Evolutionary conservation across 2,888 invertebrate species (phyloP), one percentile per base, ranked within the genome.

Genomic region (Scaptomyza caliginosa): DNA sequence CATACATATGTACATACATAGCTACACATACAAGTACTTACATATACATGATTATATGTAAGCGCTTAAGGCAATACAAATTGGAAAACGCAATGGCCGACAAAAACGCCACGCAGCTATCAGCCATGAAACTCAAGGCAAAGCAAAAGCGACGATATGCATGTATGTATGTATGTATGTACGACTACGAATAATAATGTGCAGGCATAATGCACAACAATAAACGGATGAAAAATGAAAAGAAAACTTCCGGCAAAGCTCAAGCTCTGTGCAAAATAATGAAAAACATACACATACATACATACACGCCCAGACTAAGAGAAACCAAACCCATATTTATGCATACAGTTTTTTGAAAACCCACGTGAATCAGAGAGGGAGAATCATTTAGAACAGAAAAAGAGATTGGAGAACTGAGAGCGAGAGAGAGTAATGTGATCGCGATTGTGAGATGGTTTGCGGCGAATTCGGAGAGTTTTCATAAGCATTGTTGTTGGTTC

Each of bases 1-100:
- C 19, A 38, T 24, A n/a, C 30, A 16, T n/a, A n/a, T n/a, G n/a
- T 16, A 21, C 38, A 58, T 21, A 40, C 17, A 39, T 16, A 42
- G 16, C 7, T 51, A 45, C 19, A 30, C 8, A 55, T 30, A 21
- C n/a, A 19, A 16, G 40, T 36, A 30, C 28, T 30, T 48, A 46
- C 19, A 45, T 51, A 23, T 16, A 34, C 28, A 49, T 49, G 49
- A n/a, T n/a, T n/a, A n/a, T 65, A 45, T 67, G 59, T 58, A 63
- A 63, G 70, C 63, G 64, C 68, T 66, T 52, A 83, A 80, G 83
- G 80, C 83, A 83, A 66, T 38, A 66, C 45, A 62, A 74, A 79
- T 77, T 73, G 75, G 78, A 77, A 81, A 81, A 83, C 80, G 80
- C 77, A 81, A 81, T 81, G 84, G 84, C 84, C 76, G 84, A 84